Evolutionary conservation across 2,113 vertebrate genomes (phyloP).

Genomic region (Haplochromis burtoni): DNA sequence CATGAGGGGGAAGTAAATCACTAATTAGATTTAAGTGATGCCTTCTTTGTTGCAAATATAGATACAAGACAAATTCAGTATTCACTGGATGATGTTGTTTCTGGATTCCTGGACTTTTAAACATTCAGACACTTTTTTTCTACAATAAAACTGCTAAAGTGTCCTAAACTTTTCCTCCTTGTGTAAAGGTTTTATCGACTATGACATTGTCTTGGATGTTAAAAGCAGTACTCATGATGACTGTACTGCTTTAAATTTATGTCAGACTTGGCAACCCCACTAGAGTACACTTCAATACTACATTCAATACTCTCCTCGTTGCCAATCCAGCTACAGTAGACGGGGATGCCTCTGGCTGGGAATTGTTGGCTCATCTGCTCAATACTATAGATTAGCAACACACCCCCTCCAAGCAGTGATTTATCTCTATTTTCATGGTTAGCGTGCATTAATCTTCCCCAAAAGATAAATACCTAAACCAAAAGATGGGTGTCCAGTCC

Average conservation of each 20-base stretch:
- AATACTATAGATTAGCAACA: slow-evolving; percentile 25
- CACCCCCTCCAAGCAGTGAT: not conserved
- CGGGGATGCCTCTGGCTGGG: not conserved
- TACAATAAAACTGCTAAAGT: not conserved
- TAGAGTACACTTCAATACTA: not conserved
- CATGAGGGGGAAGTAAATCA: slow-evolving; percentile 17
- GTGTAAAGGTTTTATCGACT: not conserved
- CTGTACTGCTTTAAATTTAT: slow-evolving; percentile 4
- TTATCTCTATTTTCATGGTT: not conserved
- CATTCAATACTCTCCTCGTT: slow-evolving; percentile 21
- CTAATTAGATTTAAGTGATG: slow-evolving; percentile 19
- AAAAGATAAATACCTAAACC: not conserved
- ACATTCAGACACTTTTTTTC: not conserved
- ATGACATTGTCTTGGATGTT: slow-evolving; percentile 5
- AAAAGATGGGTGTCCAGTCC: not conserved
- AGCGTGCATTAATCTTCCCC: not conserved
- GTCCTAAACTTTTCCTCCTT: not conserved
- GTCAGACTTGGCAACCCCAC: slow-evolving; percentile 25
- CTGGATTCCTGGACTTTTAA: not conserved
- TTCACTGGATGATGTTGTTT: not conserved
- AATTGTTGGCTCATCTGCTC: slow-evolving; percentile 13
- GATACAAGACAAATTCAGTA: not conserved
- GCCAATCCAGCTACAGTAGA: slow-evolving; percentile 11
- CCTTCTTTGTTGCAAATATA: not conserved
- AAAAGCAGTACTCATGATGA: slow-evolving; percentile 4